phyloP scores from a whole-genome alignment of 2,113 vertebrate genomes.

The Nestor notabilis region DNA sequence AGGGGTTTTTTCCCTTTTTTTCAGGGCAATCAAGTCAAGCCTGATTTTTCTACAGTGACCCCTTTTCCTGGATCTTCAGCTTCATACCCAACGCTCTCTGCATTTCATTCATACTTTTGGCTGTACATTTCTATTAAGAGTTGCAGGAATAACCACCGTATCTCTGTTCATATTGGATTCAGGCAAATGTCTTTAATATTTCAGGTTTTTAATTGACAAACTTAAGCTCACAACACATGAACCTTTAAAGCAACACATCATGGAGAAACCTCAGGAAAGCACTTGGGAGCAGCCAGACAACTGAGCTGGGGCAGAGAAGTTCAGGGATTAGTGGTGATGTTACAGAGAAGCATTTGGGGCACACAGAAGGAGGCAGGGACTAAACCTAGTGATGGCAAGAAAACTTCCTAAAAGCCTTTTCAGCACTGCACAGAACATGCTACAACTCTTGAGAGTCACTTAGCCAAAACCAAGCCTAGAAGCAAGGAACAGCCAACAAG shows the following conservation, averaged over 20 bases:
- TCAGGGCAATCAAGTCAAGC: background rate
- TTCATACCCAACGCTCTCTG: background rate
- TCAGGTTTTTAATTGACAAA: background rate
- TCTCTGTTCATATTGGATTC: background rate
- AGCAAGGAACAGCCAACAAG: background rate
- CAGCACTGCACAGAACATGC: fast-evolving
- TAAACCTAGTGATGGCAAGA: fast-evolving
- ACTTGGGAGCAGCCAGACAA: fast-evolving
- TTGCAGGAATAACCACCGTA: background rate
- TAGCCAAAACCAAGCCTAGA: background rate
- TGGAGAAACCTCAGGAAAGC: background rate
- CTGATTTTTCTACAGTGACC: background rate
- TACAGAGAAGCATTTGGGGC: background rate
- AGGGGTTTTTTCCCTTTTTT: background rate
- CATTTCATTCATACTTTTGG: background rate
- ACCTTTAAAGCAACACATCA: fast-evolving
- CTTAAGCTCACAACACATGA: fast-evolving
- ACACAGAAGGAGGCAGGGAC: fast-evolving
- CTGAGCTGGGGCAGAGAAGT: fast-evolving
- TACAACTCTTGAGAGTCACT: background rate
- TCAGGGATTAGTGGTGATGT: fast-evolving
- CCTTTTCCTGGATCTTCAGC: background rate
- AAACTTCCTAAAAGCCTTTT: background rate
- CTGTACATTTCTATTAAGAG: too few species aligned
- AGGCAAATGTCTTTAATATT: background rate